Evolutionary conservation across 2,888 invertebrate species (phyloP).

Genomic region (Netelia fuscicornis): DNA sequence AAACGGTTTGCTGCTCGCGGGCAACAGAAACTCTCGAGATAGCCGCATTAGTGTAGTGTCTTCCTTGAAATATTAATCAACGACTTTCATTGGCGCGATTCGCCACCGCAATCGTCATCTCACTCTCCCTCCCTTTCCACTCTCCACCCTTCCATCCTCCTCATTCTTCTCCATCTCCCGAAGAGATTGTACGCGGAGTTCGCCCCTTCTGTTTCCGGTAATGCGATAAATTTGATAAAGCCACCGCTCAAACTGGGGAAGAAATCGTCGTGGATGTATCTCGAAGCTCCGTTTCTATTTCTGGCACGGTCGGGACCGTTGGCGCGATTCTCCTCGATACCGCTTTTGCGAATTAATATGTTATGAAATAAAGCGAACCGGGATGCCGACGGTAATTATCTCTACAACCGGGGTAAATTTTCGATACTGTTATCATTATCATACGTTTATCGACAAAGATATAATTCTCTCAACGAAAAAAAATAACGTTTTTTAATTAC

Average conservation of each 20-base stretch:
- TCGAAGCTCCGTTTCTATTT: slow-evolving; percentile 30
- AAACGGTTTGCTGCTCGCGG: slow-evolving; percentile 36
- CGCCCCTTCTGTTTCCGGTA: slow-evolving; percentile 23
- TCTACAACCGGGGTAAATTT: too few species aligned
- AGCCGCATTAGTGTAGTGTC: slow-evolving; percentile 41
- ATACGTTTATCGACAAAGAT: too few species aligned
- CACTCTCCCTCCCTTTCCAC: background rate
- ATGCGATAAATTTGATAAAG: slow-evolving; percentile 61
- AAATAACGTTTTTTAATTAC: too few species aligned
- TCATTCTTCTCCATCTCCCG: too few species aligned
- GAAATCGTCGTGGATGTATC: slow-evolving; percentile 38
- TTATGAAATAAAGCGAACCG: too few species aligned
- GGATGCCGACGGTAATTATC: too few species aligned
- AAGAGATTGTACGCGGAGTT: too few species aligned
- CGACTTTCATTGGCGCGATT: slow-evolving; percentile 67
- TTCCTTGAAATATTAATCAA: slow-evolving; percentile 67
- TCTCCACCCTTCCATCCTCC: background rate
- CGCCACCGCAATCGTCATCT: slow-evolving; percentile 45
- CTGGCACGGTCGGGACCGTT: background rate
- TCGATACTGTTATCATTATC: too few species aligned
- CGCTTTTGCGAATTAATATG: too few species aligned
- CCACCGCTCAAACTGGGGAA: slow-evolving; percentile 32
- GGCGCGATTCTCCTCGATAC: background rate
- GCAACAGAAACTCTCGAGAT: slow-evolving; percentile 60
- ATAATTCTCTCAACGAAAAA: too few species aligned